Evolutionary conservation across 2,888 invertebrate genomes (phyloP).

Genomic region (Hyposoter dolosus): DNA sequence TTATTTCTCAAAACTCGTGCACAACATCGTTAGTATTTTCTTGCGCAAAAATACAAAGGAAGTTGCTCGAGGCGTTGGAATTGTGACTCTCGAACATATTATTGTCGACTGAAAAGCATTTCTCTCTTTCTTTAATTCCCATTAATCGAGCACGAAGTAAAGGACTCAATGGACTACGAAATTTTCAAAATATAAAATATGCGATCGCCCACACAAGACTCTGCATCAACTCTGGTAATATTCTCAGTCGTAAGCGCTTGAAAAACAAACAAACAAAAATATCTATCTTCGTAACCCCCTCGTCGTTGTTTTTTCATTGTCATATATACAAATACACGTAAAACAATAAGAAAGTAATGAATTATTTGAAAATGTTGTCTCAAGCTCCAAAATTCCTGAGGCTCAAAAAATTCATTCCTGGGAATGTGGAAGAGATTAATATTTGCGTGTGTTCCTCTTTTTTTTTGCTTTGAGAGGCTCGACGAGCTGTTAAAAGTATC

Average conservation of each 20-base stretch:
- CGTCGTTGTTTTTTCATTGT: neutral
- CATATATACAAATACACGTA: slow-evolving; percentile 59
- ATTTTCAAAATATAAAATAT: slow-evolving; percentile 41
- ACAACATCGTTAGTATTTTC: slow-evolving; percentile 34
- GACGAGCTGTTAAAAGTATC: slow-evolving; percentile 91
- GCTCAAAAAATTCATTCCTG: slow-evolving; percentile 9
- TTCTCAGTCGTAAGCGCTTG: slow-evolving; percentile 61
- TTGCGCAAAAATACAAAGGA: slow-evolving; percentile 47
- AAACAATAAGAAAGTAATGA: slow-evolving; percentile 43
- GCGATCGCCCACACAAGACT: slow-evolving; percentile 41
- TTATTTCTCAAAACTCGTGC: slow-evolving; percentile 43
- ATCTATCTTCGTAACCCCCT: slow-evolving; percentile 27
- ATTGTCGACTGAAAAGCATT: slow-evolving; percentile 29
- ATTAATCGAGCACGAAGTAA: slow-evolving; percentile 21
- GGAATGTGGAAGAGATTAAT: slow-evolving; percentile 15
- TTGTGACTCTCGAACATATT: slow-evolving; percentile 57
- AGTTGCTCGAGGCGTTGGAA: slow-evolving; percentile 51
- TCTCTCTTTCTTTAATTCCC: slow-evolving; percentile 13
- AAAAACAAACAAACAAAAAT: slow-evolving; percentile 27
- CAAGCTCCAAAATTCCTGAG: neutral
- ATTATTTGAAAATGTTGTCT: slow-evolving; percentile 8
- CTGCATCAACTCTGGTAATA: slow-evolving; percentile 54
- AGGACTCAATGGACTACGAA: slow-evolving; percentile 33
- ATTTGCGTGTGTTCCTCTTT: neutral
- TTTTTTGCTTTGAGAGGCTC: neutral